These are phyloP conservation scores for Rhinichthys klamathensis DNA, from an alignment of 2,113 vertebrate genomes.

Conservation along the genomic window DNA sequence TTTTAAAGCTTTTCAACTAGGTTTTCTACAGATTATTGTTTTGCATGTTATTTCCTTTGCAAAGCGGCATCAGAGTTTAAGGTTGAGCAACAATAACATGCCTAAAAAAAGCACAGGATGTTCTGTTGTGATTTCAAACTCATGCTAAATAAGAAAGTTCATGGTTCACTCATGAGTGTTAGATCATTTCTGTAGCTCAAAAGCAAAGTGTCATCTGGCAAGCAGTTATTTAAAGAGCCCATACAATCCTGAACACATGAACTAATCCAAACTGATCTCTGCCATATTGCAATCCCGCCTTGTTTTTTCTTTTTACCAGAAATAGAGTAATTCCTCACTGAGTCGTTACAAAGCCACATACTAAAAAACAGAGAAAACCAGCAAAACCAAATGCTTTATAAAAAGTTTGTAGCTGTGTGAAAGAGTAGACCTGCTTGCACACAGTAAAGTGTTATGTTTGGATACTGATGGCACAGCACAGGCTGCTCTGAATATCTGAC, in stretches of 20 bases:
- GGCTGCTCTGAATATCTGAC: slow-evolving; percentile 31
- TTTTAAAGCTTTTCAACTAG: neutral
- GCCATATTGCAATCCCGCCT: neutral
- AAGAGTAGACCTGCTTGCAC: slow-evolving; percentile 4
- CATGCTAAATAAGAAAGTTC: neutral
- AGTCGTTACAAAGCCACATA: neutral
- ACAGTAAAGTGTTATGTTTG: slow-evolving; percentile 24
- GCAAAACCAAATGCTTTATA: neutral
- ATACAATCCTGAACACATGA: neutral
- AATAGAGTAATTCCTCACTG: neutral
- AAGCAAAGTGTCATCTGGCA: neutral
- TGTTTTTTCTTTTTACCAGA: neutral
- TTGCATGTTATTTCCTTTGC: slow-evolving; percentile 27
- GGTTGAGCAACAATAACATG: neutral
- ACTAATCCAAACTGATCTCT: neutral
- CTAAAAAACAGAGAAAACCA: neutral
- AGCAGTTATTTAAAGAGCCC: neutral
- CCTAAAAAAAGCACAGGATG: neutral
- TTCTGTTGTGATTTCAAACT: neutral
- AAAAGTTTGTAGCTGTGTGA: neutral
- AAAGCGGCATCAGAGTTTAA: neutral
- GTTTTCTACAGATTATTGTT: neutral
- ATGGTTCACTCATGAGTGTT: neutral
- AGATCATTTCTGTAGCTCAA: neutral
- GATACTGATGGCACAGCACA: slow-evolving; percentile 15